Evolutionary conservation across 1,140 invertebrate genomes (phyloP).

Genomic region (Drosophila malerkotliana): DNA sequence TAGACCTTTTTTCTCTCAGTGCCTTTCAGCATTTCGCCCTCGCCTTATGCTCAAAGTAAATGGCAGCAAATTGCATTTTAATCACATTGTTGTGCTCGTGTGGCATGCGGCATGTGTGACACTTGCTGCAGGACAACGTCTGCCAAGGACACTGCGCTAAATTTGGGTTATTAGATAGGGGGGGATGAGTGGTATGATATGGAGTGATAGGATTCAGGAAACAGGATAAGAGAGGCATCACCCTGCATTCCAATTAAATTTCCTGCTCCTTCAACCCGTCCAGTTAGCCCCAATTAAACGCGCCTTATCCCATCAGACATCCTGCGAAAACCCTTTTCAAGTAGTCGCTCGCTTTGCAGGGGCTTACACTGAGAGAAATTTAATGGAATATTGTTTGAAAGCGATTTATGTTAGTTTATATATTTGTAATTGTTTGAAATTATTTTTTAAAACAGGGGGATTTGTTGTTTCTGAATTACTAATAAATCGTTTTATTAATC

Average conservation of each 20-base stretch:
- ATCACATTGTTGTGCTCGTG: constrained; percentile 71
- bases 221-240: neutral
- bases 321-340: neutral
- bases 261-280: neutral
- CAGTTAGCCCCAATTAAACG: constrained; percentile 23
- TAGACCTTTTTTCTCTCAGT: neutral
- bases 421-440: neutral
- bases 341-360: neutral
- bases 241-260: constrained; percentile 6
- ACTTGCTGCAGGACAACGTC: constrained; percentile 16
- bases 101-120: constrained; percentile 26
- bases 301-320: neutral
- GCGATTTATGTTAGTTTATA: too few species aligned
- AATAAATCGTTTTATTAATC: too few species aligned
- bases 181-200: neutral
- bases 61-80: constrained; percentile 79
- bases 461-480: too few species aligned
- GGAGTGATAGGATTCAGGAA: neutral
- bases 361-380: neutral
- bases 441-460: neutral
- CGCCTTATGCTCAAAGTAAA: constrained; percentile 57
- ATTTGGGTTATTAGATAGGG: neutral
- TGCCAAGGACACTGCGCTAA: constrained; percentile 21
- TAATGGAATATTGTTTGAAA: too few species aligned
- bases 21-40: constrained; percentile 37